Percentiles rank a stretch among this genome's conserved stretches.
Conservation (phyloP, 2,797 vertebrate genomes). For the Lates japonicus region DNA sequence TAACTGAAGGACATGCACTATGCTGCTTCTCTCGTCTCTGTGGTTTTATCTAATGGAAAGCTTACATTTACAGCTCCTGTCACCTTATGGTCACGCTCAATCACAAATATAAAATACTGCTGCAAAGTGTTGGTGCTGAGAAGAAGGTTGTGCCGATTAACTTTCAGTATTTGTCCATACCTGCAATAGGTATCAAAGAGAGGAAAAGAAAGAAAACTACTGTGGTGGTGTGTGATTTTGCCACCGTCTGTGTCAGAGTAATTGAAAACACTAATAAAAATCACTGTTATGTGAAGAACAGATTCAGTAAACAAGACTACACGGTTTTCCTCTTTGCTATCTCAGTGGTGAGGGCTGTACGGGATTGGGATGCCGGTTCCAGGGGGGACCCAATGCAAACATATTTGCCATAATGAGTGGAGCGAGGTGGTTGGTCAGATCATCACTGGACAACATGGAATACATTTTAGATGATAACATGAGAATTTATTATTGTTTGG, state of each 20-base stretch:
- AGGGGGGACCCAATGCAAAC: slow-evolving; percentile 6
- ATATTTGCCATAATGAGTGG: neutral
- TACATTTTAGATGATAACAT: neutral
- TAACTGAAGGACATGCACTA: slow-evolving; percentile 84
- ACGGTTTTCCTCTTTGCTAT: slow-evolving; percentile 5
- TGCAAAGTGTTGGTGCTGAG: slow-evolving; percentile 47
- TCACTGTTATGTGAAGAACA: slow-evolving; percentile 28
- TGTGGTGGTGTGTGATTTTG: slow-evolving; percentile 22
- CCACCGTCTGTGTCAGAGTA: slow-evolving; percentile 25
- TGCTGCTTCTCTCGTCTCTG: slow-evolving; percentile 78
- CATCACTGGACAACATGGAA: neutral
- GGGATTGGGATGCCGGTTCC: neutral
- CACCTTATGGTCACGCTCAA: slow-evolving; percentile 74
- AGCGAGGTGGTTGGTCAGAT: neutral
- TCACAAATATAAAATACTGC: slow-evolving; percentile 77
- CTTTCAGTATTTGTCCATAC: slow-evolving; percentile 30
- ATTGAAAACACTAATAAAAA: slow-evolving; percentile 36
- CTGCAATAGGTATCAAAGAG: slow-evolving; percentile 8
- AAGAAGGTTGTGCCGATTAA: slow-evolving; percentile 44
- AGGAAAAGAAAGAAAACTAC: neutral
- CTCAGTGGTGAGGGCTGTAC: neutral
- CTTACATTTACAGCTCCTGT: slow-evolving; percentile 79
- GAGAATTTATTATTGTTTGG: slow-evolving; percentile 3
- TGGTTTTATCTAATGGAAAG: slow-evolving; percentile 84
- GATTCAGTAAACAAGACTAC: slow-evolving; percentile 26